Conservation (phyloP, 2,113 vertebrate species). For the human (Homo sapiens) region GRCh38 chr3:192080501-192081000, state of each 20-base stretch:
- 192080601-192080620: conserved; percentile 61
- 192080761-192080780: not conserved
- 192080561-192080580: conserved; percentile 29
- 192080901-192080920: not conserved
- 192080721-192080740: not conserved
- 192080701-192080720: conserved; percentile 43
- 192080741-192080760: not conserved
- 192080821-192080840: conserved; percentile 1
- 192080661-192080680: conserved; percentile 41
- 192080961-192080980: not conserved
- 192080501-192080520: not conserved
- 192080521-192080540: not conserved
- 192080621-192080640: not conserved
- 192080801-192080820: conserved; percentile 20
- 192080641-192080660: not conserved
- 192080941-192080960: not conserved
- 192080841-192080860: not conserved
- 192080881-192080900: not conserved
- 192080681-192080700: not conserved
- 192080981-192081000: not conserved
- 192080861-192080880: not conserved
- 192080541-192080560: not conserved
- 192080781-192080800: conserved; percentile 35
- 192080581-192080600: conserved; percentile 44
- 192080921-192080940: not conserved